Evolutionary conservation across 2,797 vertebrate genomes (phyloP).

Genomic region (Cottoperca gobio): DNA sequence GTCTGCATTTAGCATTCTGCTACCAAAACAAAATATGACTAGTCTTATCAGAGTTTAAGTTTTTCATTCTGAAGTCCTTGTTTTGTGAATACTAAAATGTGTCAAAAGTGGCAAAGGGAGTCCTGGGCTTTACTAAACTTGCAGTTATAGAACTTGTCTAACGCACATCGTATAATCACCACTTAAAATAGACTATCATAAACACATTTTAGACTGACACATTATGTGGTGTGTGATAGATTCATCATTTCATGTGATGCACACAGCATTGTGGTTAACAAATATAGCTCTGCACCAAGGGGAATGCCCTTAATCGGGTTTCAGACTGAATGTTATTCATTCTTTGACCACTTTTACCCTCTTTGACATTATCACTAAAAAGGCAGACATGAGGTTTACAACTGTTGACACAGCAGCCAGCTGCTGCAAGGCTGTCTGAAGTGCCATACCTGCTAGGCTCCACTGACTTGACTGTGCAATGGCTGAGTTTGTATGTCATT

Average conservation of each 20-base stretch:
- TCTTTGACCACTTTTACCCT: constrained; percentile 44
- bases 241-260: constrained; percentile 80
- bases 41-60: not conserved
- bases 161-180: constrained; percentile 33
- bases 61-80: not conserved
- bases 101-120: not conserved
- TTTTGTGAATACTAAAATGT: not conserved
- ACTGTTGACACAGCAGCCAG: constrained; percentile 36
- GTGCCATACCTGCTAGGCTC: constrained; percentile 21
- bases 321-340: constrained; percentile 40
- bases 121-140: not conserved
- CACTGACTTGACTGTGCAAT: too few relatives aligned
- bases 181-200: constrained; percentile 72
- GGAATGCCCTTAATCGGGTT: constrained; percentile 69
- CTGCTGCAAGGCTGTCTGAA: constrained; percentile 6
- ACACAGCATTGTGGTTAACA: constrained; percentile 73
- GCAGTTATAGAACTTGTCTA: constrained; percentile 8
- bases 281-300: constrained; percentile 66
- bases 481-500: constrained; percentile 22
- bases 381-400: constrained; percentile 36
- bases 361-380: constrained; percentile 52
- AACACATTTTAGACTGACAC: constrained; percentile 79
- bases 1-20: not conserved
- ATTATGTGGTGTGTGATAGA: constrained; percentile 72
- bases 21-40: not conserved